Conservation (phyloP, 2,113 vertebrate genomes). For the Bettongia penicillata region DNA sequence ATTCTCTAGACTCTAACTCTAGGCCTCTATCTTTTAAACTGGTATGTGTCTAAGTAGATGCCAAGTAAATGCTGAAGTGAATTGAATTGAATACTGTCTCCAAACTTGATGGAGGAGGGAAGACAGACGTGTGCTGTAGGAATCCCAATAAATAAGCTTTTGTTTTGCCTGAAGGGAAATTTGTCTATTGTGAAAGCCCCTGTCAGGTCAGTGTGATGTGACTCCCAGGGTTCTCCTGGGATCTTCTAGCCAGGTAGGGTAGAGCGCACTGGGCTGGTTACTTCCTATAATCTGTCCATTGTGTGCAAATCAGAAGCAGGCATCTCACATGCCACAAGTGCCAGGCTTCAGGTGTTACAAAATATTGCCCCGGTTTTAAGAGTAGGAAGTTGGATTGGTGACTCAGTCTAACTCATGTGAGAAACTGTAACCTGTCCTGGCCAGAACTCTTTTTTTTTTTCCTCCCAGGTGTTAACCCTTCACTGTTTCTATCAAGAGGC, state of each 20-base stretch:
- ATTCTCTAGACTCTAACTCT: background rate
- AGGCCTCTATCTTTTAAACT: background rate
- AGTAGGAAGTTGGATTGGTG: conserved; percentile 42
- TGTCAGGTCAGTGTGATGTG: background rate
- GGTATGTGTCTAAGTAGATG: background rate
- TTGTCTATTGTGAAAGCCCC: background rate
- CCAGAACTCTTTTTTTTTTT: background rate
- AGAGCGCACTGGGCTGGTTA: background rate
- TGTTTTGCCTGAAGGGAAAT: background rate
- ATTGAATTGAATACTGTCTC: background rate
- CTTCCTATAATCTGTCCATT: background rate
- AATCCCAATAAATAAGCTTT: background rate
- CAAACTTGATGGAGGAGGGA: background rate
- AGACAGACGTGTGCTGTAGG: background rate
- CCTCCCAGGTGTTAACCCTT: background rate
- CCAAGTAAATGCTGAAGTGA: background rate
- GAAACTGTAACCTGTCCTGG: background rate
- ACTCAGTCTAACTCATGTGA: conserved; percentile 53
- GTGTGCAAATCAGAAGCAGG: conserved; percentile 23
- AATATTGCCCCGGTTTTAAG: conserved; percentile 4
- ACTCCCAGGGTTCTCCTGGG: background rate
- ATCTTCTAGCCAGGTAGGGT: background rate
- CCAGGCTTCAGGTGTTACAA: background rate
- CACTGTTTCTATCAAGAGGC: background rate
- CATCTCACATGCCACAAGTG: background rate